Base-by-base conservation (phyloP, 2,888 invertebrate genomes). In the Spodoptera littoralis region DNA sequence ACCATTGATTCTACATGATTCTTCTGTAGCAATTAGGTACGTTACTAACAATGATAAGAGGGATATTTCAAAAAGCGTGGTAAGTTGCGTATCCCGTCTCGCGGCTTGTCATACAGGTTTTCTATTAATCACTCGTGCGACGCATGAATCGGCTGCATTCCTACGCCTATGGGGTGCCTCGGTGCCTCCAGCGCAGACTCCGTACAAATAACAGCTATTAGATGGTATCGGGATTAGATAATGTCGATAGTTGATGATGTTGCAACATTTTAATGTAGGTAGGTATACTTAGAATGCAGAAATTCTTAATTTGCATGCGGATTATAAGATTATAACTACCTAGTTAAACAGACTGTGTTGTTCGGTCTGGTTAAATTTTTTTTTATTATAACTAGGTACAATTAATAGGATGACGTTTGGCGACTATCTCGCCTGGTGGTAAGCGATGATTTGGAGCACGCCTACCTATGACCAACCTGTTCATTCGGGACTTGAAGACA, bases 41-140 rank as follows among this genome's bases (percentile, higher is more conserved):
- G 49, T 77, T 72, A 74, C 60, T 36, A 53, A 45, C 54, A 65
- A 18, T 51, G 50, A 73, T 73, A 57, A 60, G 53, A 65, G 57
- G 58, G 49, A 57, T 71, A 36, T 54, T 70, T 65, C 60, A 73
- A 55, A 67, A 63, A 70, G 65, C 61, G 55, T 70, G 66, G 60
- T 72, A 65, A 58, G 63, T 72, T 70, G 65, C 61, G 61, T 68
- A 75, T 77, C 65, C 73, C 73, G 68, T 73, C 66, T 56, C 45
- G 53, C 59, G 57, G 48, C 70, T 81, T 79, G 78, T 76, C 77
- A 80, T 84, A 87, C 87, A 81, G 86, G 86, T 88, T 87, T 86
- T 84, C 88, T 86, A 88, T 89, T 88, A 89, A 90, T 90, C 89
- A 88, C 80, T 76, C 73, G 82, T 74, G 74, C 78, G 80, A 76